A percentile compares a stretch with the other conserved stretches of the same genome.
These are phyloP conservation scores for Desoria tigrina DNA, from an alignment of 2,888 invertebrate species.

Conservation along the genomic window DNA sequence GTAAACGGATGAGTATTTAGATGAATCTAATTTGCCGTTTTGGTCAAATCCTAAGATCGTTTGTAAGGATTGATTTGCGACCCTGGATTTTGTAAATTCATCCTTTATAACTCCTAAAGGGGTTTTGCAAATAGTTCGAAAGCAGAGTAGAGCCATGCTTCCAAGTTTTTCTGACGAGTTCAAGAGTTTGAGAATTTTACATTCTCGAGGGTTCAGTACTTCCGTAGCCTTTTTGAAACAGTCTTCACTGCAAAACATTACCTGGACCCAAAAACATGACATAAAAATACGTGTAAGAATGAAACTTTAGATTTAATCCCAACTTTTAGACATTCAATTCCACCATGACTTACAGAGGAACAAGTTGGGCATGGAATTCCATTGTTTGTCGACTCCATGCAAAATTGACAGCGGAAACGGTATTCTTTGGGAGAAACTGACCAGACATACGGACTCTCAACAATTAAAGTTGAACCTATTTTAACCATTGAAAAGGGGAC, in stretches of 20 bases:
- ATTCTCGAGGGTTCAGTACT: conserved; percentile 58
- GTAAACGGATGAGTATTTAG: conserved; percentile 56
- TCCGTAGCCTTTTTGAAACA: conserved; percentile 56
- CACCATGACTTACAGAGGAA: conserved; percentile 50
- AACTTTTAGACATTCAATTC: not conserved
- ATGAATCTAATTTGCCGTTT: conserved; percentile 41
- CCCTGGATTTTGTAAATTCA: not conserved
- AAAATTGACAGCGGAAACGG: conserved; percentile 57
- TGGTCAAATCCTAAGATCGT: conserved; percentile 27
- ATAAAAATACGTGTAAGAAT: no score
- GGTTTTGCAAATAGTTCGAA: conserved; percentile 49
- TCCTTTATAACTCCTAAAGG: conserved; percentile 5
- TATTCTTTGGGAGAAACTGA: conserved; percentile 55
- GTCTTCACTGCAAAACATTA: conserved; percentile 57
- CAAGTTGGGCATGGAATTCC: conserved; percentile 55
- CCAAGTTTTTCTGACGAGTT: conserved; percentile 50
- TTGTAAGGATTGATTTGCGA: conserved; percentile 7
- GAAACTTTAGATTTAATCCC: not conserved
- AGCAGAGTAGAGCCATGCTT: conserved; percentile 54
- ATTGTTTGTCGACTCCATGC: conserved; percentile 53
- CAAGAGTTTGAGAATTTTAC: conserved; percentile 54
- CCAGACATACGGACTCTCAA: conserved; percentile 58
- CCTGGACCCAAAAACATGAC: no score
- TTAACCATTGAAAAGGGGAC: conserved; percentile 8
- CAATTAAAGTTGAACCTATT: conserved; percentile 57